Conservation (phyloP, 2,113 vertebrate genomes). For the Sphyrna mokarran region DNA sequence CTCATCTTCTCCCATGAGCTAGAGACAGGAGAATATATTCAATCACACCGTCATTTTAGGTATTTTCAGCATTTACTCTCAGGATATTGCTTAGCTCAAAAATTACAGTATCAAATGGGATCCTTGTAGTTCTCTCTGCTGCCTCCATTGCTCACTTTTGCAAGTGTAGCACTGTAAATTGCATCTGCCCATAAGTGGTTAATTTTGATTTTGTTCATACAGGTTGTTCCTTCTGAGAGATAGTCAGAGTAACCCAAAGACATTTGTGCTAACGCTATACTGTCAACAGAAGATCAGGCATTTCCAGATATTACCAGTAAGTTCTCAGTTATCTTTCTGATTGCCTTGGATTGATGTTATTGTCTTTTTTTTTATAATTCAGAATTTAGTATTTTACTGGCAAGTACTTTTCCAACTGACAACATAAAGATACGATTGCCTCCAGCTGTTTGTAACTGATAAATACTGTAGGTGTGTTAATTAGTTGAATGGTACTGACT, state of each 20-base stretch:
- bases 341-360: background rate
- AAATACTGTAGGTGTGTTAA: background rate
- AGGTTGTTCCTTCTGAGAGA: constrained; percentile 93
- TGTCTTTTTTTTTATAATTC: background rate
- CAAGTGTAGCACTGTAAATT: background rate
- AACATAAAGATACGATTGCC: background rate
- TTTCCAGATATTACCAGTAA: constrained; percentile 96
- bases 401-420: background rate
- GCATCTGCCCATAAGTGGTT: background rate
- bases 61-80: background rate
- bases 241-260: constrained; percentile 98
- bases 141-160: background rate
- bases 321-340: constrained; percentile 43
- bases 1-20: background rate
- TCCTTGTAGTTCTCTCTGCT: background rate
- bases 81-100: background rate
- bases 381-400: background rate
- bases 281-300: constrained; percentile 98
- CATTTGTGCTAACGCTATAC: constrained; percentile 94
- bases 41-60: background rate
- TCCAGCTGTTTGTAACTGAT: background rate
- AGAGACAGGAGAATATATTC: background rate
- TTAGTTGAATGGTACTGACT: no score
- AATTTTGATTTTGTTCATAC: constrained; percentile 30
- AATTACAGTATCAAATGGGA: background rate